Percentiles rank a stretch among this genome's conserved stretches.
These are phyloP conservation scores for Cirrhinus mrigala DNA, from an alignment of 2,797 vertebrate genomes.

Conservation along the genomic window DNA sequence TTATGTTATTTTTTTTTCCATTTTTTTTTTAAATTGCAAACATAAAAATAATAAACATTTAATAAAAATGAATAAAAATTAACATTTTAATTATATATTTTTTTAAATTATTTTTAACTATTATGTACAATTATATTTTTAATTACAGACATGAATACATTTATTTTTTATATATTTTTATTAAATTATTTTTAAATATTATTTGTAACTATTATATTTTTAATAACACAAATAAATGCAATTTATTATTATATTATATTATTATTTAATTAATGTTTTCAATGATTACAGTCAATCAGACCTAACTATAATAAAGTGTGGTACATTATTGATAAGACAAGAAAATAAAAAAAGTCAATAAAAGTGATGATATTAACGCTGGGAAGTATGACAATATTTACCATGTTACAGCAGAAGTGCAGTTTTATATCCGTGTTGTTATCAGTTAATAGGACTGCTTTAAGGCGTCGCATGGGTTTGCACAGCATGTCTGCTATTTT, in stretches of 20 bases:
- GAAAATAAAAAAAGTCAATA: not conserved
- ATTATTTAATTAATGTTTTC: too few species aligned
- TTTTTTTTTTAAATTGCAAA: too few species aligned
- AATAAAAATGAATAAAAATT: too few species aligned
- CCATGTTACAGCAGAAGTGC: not conserved
- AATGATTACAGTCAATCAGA: not conserved
- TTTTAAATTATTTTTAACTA: too few species aligned
- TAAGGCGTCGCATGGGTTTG: not conserved
- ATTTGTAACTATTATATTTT: not conserved
- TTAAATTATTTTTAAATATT: not conserved
- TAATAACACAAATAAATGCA: not conserved
- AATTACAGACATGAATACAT: too few species aligned
- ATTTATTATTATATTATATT: not conserved
- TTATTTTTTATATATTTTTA: not conserved
- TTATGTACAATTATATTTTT: too few species aligned
- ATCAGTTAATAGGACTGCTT: not conserved
- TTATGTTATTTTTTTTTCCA: too few species aligned
- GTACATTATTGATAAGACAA: not conserved
- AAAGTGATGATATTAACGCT: not conserved
- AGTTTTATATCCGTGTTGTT: not conserved
- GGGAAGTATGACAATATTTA: not conserved
- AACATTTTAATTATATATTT: not conserved
- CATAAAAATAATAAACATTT: too few species aligned
- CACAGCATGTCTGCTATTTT: not conserved
- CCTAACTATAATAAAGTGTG: not conserved